phyloP scores from a whole-genome alignment of 2,888 invertebrate species.

The Lepidonotus clava region DNA sequence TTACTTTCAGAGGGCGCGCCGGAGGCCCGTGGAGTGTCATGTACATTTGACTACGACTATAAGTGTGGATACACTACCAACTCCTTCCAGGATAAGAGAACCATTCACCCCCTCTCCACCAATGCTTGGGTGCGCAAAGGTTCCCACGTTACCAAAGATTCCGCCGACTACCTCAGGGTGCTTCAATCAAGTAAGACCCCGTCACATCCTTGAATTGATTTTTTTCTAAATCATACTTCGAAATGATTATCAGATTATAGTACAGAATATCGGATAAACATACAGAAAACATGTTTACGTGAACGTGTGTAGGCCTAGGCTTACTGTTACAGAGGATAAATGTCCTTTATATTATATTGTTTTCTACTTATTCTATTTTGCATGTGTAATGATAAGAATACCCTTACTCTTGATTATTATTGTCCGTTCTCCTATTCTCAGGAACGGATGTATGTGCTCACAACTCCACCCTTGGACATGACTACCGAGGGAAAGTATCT shows the following conservation, averaged over 20 bases:
- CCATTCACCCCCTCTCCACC: background rate
- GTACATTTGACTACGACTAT: background rate
- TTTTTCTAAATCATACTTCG: no score
- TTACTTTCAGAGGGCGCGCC: constrained; percentile 17
- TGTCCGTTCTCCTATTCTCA: background rate
- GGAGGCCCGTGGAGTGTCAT: constrained; percentile 23
- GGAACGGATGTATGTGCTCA: background rate
- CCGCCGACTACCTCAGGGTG: background rate
- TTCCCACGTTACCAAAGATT: background rate
- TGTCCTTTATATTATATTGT: no score
- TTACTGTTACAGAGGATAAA: no score
- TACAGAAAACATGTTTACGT: no score
- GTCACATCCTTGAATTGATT: no score
- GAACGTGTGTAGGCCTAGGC: no score
- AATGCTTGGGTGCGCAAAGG: background rate
- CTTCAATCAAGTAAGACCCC: background rate
- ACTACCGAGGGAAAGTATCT: background rate
- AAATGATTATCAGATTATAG: no score
- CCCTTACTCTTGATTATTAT: no score
- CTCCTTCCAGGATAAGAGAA: background rate
- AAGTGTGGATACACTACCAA: constrained; percentile 14
- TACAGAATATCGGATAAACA: no score
- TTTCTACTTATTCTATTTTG: no score
- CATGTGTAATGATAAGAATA: no score
- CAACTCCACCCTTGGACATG: background rate